Conservation (phyloP, 2,797 vertebrate genomes). For the Myotis vivesi region DNA sequence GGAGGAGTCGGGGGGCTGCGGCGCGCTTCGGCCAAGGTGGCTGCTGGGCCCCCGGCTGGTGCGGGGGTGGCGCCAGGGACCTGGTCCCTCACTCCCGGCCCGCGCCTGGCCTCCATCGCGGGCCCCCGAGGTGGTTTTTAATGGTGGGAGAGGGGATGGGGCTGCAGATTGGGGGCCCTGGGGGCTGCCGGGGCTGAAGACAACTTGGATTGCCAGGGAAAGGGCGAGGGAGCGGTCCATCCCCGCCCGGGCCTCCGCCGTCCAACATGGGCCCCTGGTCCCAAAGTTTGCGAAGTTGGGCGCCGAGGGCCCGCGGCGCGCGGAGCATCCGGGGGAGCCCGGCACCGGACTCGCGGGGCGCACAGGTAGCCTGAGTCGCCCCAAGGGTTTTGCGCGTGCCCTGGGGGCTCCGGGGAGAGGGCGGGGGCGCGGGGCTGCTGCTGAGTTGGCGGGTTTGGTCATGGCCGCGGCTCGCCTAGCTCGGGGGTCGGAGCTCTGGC, state of each 20-base stretch:
- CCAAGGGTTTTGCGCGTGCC: conserved; percentile 37
- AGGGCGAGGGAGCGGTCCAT: not conserved
- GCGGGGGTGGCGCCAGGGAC: conserved; percentile 50
- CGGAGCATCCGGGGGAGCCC: not conserved
- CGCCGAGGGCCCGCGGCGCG: conserved; percentile 44
- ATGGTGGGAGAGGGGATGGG: conserved; percentile 59
- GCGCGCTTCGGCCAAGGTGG: conserved; percentile 43
- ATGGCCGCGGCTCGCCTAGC: conserved; percentile 71
- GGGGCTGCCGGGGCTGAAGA: conserved; percentile 68
- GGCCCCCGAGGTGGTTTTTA: conserved; percentile 41
- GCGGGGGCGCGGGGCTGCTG: conserved; percentile 65
- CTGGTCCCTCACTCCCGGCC: conserved; percentile 4
- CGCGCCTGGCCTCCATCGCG: conserved; percentile 47
- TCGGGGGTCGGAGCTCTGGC: conserved; percentile 71
- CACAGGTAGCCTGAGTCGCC: conserved; percentile 87
- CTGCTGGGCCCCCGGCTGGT: conserved; percentile 27
- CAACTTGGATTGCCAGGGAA: not conserved
- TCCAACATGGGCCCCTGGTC: conserved; percentile 65
- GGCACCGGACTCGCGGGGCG: conserved; percentile 16
- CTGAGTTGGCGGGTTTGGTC: conserved; percentile 81
- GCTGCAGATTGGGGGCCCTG: conserved; percentile 42
- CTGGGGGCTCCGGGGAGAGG: conserved; percentile 47
- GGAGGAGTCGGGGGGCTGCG: conserved; percentile 61
- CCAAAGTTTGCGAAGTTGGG: conserved; percentile 77
- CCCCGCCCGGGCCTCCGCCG: not conserved